Percentiles rank a stretch among this genome's conserved stretches.
phyloP scores from a whole-genome alignment of 2,113 vertebrate genomes.

The Mus spicilegus region DNA sequence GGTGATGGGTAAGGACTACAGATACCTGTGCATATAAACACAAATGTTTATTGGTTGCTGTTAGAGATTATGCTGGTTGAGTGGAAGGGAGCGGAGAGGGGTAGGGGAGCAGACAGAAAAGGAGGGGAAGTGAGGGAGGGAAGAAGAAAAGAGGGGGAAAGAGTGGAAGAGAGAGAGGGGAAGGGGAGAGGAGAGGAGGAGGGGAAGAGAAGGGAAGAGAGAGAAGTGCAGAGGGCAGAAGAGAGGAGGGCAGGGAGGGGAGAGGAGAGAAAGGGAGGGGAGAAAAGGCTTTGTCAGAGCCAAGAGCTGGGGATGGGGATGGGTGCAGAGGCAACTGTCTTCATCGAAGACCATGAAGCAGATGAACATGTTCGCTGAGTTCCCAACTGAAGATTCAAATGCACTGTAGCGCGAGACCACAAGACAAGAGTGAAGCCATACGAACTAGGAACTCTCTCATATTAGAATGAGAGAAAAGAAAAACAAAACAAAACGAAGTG shows the following conservation, averaged over 20 bases:
- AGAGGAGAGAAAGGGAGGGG: no score
- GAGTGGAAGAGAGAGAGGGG: no score
- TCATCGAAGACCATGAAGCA: background rate
- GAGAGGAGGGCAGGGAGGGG: no score
- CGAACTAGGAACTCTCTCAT: background rate
- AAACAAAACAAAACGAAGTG: background rate
- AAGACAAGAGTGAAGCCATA: background rate
- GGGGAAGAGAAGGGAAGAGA: no score
- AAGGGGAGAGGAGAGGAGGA: background rate
- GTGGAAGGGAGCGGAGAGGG: background rate
- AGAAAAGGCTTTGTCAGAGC: background rate
- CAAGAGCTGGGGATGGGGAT: background rate
- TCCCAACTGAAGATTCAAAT: background rate
- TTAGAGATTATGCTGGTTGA: background rate
- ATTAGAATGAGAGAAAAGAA: background rate
- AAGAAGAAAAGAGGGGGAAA: fast-evolving
- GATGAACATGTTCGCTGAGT: background rate
- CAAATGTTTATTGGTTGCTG: background rate
- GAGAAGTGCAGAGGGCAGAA: background rate
- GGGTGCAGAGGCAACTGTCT: background rate
- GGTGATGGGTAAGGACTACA: background rate
- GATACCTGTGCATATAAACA: background rate
- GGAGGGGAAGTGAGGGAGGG: no score
- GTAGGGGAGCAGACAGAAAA: no score
- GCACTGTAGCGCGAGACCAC: background rate